Conservation (phyloP, 2,113 vertebrate species). For the Gorsachius goisagi region DNA sequence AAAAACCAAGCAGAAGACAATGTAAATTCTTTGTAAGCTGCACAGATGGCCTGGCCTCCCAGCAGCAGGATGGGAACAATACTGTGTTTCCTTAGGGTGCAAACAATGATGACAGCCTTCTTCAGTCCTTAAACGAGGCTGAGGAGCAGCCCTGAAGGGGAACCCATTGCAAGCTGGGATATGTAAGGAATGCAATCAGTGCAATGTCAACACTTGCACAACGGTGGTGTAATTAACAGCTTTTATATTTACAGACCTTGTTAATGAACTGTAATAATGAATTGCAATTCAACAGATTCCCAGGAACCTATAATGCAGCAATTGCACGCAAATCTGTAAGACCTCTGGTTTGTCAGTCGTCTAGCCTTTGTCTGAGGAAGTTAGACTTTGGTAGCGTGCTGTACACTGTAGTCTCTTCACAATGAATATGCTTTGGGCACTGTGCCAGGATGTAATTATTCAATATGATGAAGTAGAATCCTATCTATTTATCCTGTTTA, state of each 20-base stretch:
- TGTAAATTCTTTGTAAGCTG: not conserved
- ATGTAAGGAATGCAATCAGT: not conserved
- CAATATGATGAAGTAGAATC: not conserved
- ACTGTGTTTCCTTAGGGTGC: not conserved
- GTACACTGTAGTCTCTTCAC: not conserved
- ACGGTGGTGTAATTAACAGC: not conserved
- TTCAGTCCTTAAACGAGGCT: not conserved
- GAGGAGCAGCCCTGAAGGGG: not conserved
- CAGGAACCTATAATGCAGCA: not conserved
- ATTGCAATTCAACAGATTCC: not conserved
- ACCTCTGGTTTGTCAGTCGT: not conserved
- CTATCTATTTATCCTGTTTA: slow-evolving; percentile 28
- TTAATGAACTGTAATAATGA: not conserved
- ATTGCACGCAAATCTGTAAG: not conserved
- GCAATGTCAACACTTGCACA: not conserved
- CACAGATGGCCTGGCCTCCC: not conserved
- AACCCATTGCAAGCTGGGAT: not conserved
- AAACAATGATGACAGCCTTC: not conserved
- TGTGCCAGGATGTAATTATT: not conserved
- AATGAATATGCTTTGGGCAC: not conserved
- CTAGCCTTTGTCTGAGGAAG: not conserved
- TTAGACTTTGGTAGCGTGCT: not conserved
- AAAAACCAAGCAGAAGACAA: not conserved
- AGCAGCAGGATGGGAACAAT: not conserved
- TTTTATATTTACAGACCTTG: not conserved